Evolutionary conservation across 2,113 vertebrate genomes (phyloP), one percentile per base, ranked within the genome.

Genomic region (Pleuronectes platessa): DNA sequence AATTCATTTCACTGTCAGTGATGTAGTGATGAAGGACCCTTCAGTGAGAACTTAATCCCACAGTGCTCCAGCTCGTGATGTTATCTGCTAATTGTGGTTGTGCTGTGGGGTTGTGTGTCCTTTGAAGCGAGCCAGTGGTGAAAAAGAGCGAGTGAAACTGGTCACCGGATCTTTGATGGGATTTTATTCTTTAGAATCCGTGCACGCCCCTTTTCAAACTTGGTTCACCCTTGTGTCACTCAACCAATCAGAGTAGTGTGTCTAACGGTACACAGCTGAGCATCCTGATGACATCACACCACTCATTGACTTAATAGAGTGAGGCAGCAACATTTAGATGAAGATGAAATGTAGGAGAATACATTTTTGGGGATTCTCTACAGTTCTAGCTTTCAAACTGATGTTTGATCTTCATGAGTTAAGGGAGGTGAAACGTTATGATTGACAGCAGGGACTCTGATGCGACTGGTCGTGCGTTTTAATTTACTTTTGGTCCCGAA

Each of bases 1-100:
- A 74, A 71, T 79, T 68, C 0, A 68, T 83, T 79, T 80, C 18
- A 68, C 54, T 70, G 18, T 51, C 26, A 63, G 68, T 65, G 60
- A 45, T 68, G 21, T 20, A 24, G 51, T 73, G 56, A 85, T 58
- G 11, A 78, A 80, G 62, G 18, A 56, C 40, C 20, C 55, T 56
- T 82, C 20, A 79, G 78, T 42, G 61, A 67, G 20, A 55, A 42
- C 54, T 45, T 64, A 71, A 74, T 71, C 54, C 42, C 45, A 26
- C 54, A 51, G 37, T 60, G 51, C 17, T 65, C 26, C 5, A 27
- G 40, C 9, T 13, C 51, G 66, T 63, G 66, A 74, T 71, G 18
- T 67, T 74, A 66, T 72, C 23, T 55, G 21, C 66, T 75, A 12
- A 72, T 27, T 55, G 61, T 21, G 26, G 23, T 51, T 58, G 31